Evolutionary conservation across 2,888 invertebrate genomes (phyloP).

Genomic region (Parnassius apollo): DNA sequence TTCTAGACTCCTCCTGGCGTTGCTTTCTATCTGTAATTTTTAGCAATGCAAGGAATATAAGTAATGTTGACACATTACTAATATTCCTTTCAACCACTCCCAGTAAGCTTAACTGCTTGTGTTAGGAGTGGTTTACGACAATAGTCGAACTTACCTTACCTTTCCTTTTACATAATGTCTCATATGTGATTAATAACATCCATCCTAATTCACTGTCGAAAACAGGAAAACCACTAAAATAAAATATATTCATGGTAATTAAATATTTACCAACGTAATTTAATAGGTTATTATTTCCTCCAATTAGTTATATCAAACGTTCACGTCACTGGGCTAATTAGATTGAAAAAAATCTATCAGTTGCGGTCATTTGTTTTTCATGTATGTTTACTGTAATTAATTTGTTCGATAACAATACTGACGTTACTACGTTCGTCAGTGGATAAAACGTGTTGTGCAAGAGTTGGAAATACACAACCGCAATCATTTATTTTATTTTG

Average conservation of each 20-base stretch:
- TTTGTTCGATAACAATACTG: background rate
- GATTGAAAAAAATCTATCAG: conserved; percentile 5
- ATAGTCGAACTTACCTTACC: too few species aligned
- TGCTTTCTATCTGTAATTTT: too few species aligned
- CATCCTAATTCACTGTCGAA: conserved; percentile 15
- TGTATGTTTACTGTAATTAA: background rate
- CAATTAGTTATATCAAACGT: conserved; percentile 21
- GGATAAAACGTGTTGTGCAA: background rate
- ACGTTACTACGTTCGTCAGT: background rate
- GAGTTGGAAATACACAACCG: too few species aligned
- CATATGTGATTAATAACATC: background rate
- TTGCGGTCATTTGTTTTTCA: conserved; percentile 19
- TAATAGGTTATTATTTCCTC: conserved; percentile 21
- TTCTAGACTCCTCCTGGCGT: too few species aligned
- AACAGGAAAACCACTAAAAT: conserved; percentile 30
- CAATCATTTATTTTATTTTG: too few species aligned
- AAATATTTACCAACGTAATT: conserved; percentile 14
- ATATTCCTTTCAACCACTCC: too few species aligned
- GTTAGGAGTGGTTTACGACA: too few species aligned
- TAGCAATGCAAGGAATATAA: too few species aligned
- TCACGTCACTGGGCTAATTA: conserved; percentile 13
- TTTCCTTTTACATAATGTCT: too few species aligned
- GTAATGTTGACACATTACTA: too few species aligned
- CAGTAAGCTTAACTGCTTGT: too few species aligned
- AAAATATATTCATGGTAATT: conserved; percentile 27